Base-by-base conservation (phyloP, 2,888 invertebrate species). In the Ferdinandea cuprea region DNA sequence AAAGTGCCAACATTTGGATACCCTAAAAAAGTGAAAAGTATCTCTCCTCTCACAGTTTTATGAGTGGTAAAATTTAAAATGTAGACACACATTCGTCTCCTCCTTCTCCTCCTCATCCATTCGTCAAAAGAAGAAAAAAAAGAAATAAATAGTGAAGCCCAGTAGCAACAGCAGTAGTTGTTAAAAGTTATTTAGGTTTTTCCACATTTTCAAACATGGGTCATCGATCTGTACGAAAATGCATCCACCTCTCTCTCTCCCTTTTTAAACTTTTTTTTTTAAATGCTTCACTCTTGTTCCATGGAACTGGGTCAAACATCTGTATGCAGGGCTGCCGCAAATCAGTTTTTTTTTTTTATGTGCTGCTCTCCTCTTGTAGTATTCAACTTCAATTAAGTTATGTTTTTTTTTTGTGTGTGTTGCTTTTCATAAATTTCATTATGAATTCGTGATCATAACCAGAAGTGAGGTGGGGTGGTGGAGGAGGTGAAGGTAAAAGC, bases 271-370 rank as follows among this genome's bases (percentile, higher is more conserved):
- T 25, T 25, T 71, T 40, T 65, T 65, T 66, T 66, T 59, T 77
- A 77, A 71, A 48, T 50, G 19, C 68, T 56, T 74, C 74, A 50
- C 28, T 63, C 56, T 35, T 58, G 58, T 69, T 68, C 15, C 32
- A 9, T 19, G 46, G 61, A 81, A 81, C 71, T 81, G 54, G 81
- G 81, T 81, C 81, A 81, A 81, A 77, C 81, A 80, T 80, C 65
- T 66, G 79, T 72, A 77, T 81, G 58, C 54, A 58, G 52, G 59
- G 81, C 77, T 81, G 52, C 13, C 30, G 61, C 61, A 56, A 61
- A 66, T 65, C 48, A 65, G 17, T 25, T 48, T 40, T 56, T 68
- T 44, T 35, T 52, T 61, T 17, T 15, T 46, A 15, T 63, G n/a
- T 46, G 35, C 30, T 11, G 13, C 13, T 25, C 13, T 25, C 37